phyloP scores from a whole-genome alignment of 2,797 vertebrate genomes.

The Vultur gryphus region DNA sequence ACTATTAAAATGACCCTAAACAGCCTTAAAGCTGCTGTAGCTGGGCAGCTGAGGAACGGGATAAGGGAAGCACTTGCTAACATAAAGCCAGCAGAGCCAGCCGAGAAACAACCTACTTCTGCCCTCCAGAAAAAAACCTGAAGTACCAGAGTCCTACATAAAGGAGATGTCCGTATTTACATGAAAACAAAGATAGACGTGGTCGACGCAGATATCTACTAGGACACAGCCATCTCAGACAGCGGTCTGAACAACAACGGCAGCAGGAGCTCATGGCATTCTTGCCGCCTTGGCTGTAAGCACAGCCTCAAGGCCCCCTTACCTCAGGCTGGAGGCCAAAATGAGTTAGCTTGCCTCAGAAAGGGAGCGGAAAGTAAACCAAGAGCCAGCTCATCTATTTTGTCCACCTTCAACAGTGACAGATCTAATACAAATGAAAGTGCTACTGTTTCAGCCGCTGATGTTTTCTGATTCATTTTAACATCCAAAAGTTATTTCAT shows the following conservation, averaged over 20 bases:
- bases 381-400: too few relatives aligned
- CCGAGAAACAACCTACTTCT: background rate
- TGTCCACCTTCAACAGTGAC: too few relatives aligned
- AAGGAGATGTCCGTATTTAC: background rate
- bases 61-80: background rate
- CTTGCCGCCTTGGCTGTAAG: too few relatives aligned
- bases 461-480: background rate
- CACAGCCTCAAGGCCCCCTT: background rate
- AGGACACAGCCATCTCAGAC: rapidly evolving
- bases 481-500: background rate
- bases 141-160: background rate
- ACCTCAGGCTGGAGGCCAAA: background rate
- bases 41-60: rapidly evolving
- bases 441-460: background rate
- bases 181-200: rapidly evolving
- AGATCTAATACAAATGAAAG: background rate
- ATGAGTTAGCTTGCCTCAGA: background rate
- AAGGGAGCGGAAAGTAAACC: background rate
- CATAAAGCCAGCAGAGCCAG: background rate
- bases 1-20: background rate
- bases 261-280: background rate
- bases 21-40: background rate
- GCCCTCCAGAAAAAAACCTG: too few relatives aligned
- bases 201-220: rapidly evolving
- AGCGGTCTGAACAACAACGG: rapidly evolving